Evolutionary conservation across 1,140 invertebrate species (phyloP).

Genomic region (Solenopsis invicta): DNA sequence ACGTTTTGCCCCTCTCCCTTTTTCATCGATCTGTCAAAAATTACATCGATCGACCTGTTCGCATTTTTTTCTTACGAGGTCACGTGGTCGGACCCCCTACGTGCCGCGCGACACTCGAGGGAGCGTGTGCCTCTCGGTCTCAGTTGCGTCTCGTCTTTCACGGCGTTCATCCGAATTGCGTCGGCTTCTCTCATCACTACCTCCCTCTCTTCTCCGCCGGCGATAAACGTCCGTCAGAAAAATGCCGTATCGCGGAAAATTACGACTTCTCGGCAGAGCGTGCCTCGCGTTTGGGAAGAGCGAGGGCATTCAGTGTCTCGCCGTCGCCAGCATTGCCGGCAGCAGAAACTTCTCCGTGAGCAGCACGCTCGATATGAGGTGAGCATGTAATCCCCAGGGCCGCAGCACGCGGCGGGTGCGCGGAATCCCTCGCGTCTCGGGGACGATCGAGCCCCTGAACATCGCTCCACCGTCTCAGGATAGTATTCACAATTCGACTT

Average conservation of each 20-base stretch:
- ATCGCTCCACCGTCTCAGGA: not conserved
- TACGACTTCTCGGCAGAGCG: conserved; percentile 76
- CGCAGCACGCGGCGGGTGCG: not conserved
- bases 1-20: not conserved
- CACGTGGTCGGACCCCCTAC: conserved; percentile 61
- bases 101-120: conserved; percentile 20
- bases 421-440: not conserved
- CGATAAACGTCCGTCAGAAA: not conserved
- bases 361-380: conserved; percentile 83
- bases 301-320: conserved; percentile 65
- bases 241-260: conserved; percentile 30
- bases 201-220: not conserved
- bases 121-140: conserved; percentile 60
- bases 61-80: not conserved
- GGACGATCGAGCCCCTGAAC: not conserved
- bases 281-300: conserved; percentile 68
- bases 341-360: conserved; percentile 80
- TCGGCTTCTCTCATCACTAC: too few species aligned
- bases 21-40: not conserved
- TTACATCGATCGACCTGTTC: conserved; percentile 6
- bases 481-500: not conserved
- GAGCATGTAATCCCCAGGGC: conserved; percentile 56
- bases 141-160: conserved; percentile 73
- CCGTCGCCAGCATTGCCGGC: conserved; percentile 69
- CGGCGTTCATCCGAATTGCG: not conserved